phyloP scores from a whole-genome alignment of 53 echinoderm and acorn worm species.

The Stichopus horrens region DNA sequence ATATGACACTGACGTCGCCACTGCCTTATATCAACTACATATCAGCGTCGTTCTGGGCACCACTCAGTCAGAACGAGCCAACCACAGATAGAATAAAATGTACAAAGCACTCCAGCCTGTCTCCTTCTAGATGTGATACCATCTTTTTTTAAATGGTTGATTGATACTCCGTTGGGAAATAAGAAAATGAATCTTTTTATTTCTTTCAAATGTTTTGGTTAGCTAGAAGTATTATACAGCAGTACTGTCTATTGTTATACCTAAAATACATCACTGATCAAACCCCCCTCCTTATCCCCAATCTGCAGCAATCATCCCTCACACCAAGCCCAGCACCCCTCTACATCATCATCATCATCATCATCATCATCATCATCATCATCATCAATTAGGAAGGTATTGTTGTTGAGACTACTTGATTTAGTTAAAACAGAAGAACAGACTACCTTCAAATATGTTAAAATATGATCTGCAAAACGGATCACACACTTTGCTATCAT shows the following conservation, averaged over 20 bases:
- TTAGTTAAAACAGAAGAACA: too few relatives aligned
- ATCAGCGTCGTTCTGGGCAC: too few relatives aligned
- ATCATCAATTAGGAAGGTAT: too few relatives aligned
- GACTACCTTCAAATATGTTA: too few relatives aligned
- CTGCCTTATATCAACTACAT: too few relatives aligned
- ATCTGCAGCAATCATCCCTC: background rate
- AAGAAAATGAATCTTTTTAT: background rate
- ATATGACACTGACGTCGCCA: too few relatives aligned
- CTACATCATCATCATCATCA: background rate
- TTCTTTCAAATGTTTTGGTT: background rate
- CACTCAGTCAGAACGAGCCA: too few relatives aligned
- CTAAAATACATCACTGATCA: too few relatives aligned
- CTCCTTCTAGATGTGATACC: background rate
- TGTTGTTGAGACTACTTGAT: too few relatives aligned
- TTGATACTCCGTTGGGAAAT: background rate
- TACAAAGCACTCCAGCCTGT: constrained; percentile 14
- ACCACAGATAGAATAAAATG: background rate
- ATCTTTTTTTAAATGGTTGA: background rate
- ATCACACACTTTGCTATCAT: too few relatives aligned
- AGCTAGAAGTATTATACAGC: constrained; percentile 32
- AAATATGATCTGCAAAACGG: too few relatives aligned
- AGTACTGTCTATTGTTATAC: constrained; percentile 22
- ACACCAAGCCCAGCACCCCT: constrained; percentile 32
- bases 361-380: constrained; percentile 42
- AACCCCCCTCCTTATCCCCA: too few relatives aligned